Base-by-base conservation (phyloP, 1,140 invertebrate genomes). In the Agraylea sexmaculata region DNA sequence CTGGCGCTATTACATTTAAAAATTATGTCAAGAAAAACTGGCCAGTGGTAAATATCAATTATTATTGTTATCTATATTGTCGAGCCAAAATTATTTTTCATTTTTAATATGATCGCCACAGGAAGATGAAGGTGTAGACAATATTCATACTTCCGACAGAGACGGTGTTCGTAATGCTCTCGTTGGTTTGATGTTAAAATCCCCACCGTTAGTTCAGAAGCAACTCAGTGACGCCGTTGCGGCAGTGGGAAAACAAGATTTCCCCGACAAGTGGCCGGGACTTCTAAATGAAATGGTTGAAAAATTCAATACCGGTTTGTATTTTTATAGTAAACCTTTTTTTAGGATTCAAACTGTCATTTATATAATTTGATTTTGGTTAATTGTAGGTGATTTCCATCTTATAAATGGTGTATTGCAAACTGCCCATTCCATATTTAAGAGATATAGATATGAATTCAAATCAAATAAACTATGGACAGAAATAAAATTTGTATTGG, bases 1-100 rank as follows among this genome's bases (percentile, higher is more conserved):
- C 89, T 23, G 87, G 86, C 31, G 80, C 91, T 29, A 82, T 98
- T 50, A 82, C 85, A 11, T 94, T 99, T 54, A 99, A 99, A 62
- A 99, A 99, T 63, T 94, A 83, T 60, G 77, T 96, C 4, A 96
- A 95, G 62, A 70, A 88, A 38, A 93, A 96, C 66, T 99, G 94
- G 94, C 74, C 75, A 67, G 69, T 85, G 51, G 86, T 90, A 69
- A 70, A 75, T 74, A 50, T 46, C 16, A 11, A 1, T 19, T 32
- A 37, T n/a, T n/a, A n/a, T n/a, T n/a, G n/a, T n/a, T n/a, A n/a
- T n/a, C n/a, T n/a, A n/a, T n/a, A n/a, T n/a, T n/a, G n/a, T n/a
- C n/a, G n/a, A n/a, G n/a, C n/a, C n/a, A n/a, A n/a, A n/a, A n/a
- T n/a, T n/a, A n/a, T n/a, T n/a, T n/a, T n/a, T n/a, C n/a, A n/a